phyloP scores from a whole-genome alignment of 2,113 vertebrate species.

The Hypomesus transpacificus region DNA sequence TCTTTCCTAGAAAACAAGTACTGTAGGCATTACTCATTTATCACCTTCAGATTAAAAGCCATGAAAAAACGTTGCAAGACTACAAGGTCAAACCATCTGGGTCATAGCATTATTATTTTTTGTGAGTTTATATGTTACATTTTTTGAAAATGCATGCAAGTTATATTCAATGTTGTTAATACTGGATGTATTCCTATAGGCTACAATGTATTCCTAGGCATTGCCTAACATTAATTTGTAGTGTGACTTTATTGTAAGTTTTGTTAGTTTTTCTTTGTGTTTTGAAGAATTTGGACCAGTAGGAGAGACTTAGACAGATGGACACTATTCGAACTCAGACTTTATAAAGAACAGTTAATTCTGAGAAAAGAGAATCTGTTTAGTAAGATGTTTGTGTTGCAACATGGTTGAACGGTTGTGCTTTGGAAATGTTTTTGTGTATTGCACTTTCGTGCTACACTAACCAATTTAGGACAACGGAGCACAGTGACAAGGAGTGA shows the following conservation, averaged over 20 bases:
- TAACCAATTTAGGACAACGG: too few relatives aligned
- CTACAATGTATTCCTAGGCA: too few relatives aligned
- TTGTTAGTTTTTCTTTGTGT: slow-evolving; percentile 12
- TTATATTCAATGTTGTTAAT: too few relatives aligned
- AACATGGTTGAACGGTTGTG: not conserved
- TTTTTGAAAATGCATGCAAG: slow-evolving; percentile 11
- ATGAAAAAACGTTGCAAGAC: slow-evolving; percentile 41
- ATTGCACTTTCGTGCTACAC: too few relatives aligned
- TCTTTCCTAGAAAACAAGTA: slow-evolving; percentile 46
- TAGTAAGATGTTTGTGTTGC: slow-evolving; percentile 18
- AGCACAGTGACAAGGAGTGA: too few relatives aligned
- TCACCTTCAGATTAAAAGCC: slow-evolving; percentile 55
- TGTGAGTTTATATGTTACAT: slow-evolving; percentile 9
- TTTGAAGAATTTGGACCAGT: slow-evolving; percentile 39
- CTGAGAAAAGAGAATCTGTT: slow-evolving; percentile 27
- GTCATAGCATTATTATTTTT: slow-evolving; percentile 48
- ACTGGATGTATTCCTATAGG: too few relatives aligned
- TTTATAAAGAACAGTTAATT: slow-evolving; percentile 26
- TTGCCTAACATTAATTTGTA: too few relatives aligned
- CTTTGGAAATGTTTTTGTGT: too few relatives aligned
- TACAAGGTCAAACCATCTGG: slow-evolving; percentile 49
- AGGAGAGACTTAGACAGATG: slow-evolving; percentile 34
- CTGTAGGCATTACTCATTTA: slow-evolving; percentile 62
- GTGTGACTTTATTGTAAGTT: slow-evolving; percentile 23
- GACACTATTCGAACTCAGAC: slow-evolving; percentile 39